A percentile compares a stretch with the other conserved stretches of the same genome.
phyloP scores from a whole-genome alignment of 2,113 vertebrate genomes.

The Cyanoderma ruficeps region DNA sequence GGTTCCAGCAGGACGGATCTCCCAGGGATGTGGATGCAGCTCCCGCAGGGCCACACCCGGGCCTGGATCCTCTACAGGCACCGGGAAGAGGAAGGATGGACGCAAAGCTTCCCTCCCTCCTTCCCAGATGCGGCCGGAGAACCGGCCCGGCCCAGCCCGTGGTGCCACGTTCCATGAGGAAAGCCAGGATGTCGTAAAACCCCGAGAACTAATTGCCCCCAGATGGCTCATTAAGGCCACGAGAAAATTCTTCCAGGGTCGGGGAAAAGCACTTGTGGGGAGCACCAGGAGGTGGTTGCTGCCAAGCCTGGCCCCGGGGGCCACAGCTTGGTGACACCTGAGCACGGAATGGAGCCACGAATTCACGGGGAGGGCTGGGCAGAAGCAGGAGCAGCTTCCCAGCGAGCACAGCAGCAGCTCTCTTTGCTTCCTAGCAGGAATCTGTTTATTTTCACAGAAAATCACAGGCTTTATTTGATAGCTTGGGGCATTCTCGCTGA shows the following conservation, averaged over 20 bases:
- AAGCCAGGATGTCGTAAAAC: neutral
- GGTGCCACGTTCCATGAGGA: neutral
- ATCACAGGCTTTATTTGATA: fast-evolving
- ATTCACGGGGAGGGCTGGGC: fast-evolving
- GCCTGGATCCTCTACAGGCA: neutral
- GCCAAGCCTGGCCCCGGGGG: neutral
- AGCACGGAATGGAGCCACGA: fast-evolving
- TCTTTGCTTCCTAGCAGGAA: neutral
- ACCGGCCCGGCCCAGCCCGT: neutral
- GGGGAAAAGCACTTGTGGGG: neutral
- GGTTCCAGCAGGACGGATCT: neutral
- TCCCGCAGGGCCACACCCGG: neutral
- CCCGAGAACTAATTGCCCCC: constrained; percentile 7
- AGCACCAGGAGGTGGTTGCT: neutral
- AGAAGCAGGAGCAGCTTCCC: neutral
- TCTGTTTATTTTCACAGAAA: neutral
- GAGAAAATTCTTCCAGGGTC: constrained; percentile 4
- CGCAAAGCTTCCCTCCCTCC: neutral
- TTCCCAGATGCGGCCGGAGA: neutral
- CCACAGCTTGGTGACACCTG: neutral
- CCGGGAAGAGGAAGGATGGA: neutral
- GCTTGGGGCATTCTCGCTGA: neutral
- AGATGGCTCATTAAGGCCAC: constrained; percentile 42
- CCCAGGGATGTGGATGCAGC: fast-evolving
- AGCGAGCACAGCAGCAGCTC: neutral